Evolutionary conservation across 2,888 invertebrate genomes (phyloP).

Genomic region (Junonia oenone): DNA sequence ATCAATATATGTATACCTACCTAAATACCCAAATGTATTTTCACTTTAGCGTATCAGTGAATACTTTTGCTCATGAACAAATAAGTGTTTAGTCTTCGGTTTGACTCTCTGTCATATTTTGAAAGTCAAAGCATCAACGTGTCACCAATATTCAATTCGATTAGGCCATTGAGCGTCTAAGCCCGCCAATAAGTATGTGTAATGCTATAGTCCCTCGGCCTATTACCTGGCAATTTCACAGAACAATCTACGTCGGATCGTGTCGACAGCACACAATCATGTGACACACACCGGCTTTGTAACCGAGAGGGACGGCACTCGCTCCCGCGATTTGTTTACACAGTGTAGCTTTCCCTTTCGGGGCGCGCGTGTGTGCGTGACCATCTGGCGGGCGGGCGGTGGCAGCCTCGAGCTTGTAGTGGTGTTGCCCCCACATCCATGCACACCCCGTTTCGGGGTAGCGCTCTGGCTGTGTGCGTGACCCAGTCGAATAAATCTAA

Average conservation of each 20-base stretch:
- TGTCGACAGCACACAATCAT: slow-evolving; percentile 68
- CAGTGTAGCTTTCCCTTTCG: slow-evolving; percentile 78
- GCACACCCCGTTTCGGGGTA: slow-evolving; percentile 68
- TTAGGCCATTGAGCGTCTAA: slow-evolving; percentile 67
- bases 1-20: too few species aligned
- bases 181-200: slow-evolving; percentile 74
- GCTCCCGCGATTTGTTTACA: slow-evolving; percentile 74
- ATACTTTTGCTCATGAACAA: too few species aligned
- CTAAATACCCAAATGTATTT: too few species aligned
- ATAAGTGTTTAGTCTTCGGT: background rate
- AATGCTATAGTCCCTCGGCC: slow-evolving; percentile 74
- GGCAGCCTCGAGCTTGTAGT: slow-evolving; percentile 52
- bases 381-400: slow-evolving; percentile 71
- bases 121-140: slow-evolving; percentile 45
- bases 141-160: slow-evolving; percentile 67
- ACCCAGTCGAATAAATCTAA: slow-evolving; percentile 79
- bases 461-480: slow-evolving; percentile 59
- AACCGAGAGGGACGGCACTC: slow-evolving; percentile 66
- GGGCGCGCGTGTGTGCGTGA: slow-evolving; percentile 58
- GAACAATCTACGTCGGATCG: slow-evolving; percentile 74
- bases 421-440: slow-evolving; percentile 61
- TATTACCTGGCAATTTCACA: slow-evolving; percentile 80
- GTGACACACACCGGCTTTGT: slow-evolving; percentile 67
- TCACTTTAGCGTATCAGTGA: too few species aligned
- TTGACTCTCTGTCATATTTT: slow-evolving; percentile 21